Evolutionary conservation across 2,797 vertebrate genomes (phyloP).

Genomic region (Sarcoramphus papa): DNA sequence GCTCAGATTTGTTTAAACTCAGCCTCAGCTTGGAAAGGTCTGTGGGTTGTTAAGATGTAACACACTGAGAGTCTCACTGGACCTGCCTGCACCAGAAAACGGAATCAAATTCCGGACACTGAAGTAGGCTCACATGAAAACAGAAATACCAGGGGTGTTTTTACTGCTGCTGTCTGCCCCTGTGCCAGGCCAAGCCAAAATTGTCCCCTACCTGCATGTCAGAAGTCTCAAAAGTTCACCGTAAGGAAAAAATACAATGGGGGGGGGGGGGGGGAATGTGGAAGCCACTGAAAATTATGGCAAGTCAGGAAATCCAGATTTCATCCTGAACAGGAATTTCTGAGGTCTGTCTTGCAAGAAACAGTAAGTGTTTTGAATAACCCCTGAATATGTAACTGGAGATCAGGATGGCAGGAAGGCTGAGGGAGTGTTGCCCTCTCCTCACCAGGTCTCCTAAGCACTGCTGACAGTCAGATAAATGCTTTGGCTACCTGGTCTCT

Average conservation of each 20-base stretch:
- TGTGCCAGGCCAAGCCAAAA: background rate
- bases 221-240: background rate
- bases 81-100: background rate
- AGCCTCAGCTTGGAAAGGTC: background rate
- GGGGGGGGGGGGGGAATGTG: no score
- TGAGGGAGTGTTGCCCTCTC: background rate
- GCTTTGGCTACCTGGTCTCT: background rate
- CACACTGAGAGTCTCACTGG: background rate
- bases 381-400: background rate
- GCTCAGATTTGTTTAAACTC: background rate
- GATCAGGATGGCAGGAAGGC: background rate
- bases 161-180: background rate
- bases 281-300: background rate
- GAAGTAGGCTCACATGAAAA: background rate
- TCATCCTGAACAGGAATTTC: background rate
- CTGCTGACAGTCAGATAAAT: background rate
- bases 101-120: background rate
- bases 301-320: background rate
- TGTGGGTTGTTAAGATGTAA: background rate
- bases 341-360: background rate
- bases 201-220: background rate
- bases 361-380: background rate
- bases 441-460: background rate
- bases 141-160: background rate
- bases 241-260: background rate